Evolutionary conservation across 1,140 invertebrate species (phyloP).

Genomic region (Lepidurus packardi): DNA sequence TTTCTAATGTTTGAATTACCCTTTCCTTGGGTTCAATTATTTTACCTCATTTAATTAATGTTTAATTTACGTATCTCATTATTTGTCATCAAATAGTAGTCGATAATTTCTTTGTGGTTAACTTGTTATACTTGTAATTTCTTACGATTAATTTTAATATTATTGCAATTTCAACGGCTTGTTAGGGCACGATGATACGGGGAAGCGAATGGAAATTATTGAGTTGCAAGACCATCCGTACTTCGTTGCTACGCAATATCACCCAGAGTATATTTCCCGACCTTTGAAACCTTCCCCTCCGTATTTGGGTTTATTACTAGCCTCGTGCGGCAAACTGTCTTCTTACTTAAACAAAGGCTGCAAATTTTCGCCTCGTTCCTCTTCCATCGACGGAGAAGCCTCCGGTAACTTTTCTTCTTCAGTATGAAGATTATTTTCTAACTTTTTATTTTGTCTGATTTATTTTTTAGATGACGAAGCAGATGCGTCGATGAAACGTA

Average conservation of each 20-base stretch:
- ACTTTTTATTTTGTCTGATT: not conserved
- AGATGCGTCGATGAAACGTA: constrained; percentile 4
- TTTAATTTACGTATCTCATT: not conserved
- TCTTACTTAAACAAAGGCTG: constrained; percentile 62
- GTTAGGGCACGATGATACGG: constrained; percentile 69
- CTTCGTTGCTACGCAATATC: constrained; percentile 93
- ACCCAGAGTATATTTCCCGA: constrained; percentile 93
- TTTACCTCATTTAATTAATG: not conserved
- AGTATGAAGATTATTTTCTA: not conserved
- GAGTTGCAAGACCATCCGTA: constrained; percentile 73
- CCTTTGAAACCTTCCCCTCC: constrained; percentile 90
- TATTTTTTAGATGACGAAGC: not conserved
- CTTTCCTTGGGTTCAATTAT: not conserved
- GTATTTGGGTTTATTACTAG: constrained; percentile 88
- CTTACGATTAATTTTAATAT: not conserved
- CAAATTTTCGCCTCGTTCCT: constrained; percentile 57
- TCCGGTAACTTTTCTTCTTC: not conserved
- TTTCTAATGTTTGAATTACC: not conserved
- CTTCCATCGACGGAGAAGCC: constrained; percentile 54
- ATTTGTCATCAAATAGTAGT: constrained; percentile 22
- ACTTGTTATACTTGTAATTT: constrained; percentile 21
- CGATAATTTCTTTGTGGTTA: not conserved
- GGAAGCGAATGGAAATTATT: constrained; percentile 60
- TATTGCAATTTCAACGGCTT: not conserved
- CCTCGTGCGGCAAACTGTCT: constrained; percentile 68